Conservation (phyloP, 2,888 invertebrate species). For the Chironomus riparius region DNA sequence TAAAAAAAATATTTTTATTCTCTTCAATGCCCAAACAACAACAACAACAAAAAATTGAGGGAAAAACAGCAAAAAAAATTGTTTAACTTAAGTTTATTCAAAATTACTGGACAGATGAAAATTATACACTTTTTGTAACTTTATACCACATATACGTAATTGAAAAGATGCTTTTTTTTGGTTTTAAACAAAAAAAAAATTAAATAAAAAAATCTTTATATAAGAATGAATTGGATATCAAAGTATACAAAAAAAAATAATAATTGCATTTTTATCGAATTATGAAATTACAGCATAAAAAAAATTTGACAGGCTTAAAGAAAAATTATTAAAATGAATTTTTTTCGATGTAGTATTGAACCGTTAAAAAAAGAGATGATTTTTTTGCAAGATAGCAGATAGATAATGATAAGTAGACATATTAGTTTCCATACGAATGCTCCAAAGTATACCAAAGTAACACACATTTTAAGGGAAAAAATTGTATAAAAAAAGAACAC, state of each 20-base stretch:
- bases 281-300: not conserved
- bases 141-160: not conserved
- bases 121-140: not conserved
- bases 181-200: not conserved
- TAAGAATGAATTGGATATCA: conserved; percentile 23
- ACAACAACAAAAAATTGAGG: not conserved
- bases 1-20: not conserved
- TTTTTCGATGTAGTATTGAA: conserved; percentile 1
- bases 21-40: too few relatives aligned
- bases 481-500: conserved; percentile 1
- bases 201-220: not conserved
- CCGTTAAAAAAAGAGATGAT: not conserved
- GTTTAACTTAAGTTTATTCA: not conserved
- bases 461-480: not conserved
- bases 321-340: not conserved
- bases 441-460: conserved; percentile 28
- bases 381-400: not conserved
- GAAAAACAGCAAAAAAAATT: not conserved
- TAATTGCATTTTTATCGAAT: conserved; percentile 9
- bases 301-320: not conserved
- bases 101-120: conserved; percentile 3
- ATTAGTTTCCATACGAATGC: conserved; percentile 20
- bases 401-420: not conserved
- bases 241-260: conserved; percentile 16
- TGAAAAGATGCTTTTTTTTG: not conserved